These are phyloP conservation scores for Eupithecia dodoneata DNA, from an alignment of 2,888 invertebrate genomes.

Conservation along the genomic window DNA sequence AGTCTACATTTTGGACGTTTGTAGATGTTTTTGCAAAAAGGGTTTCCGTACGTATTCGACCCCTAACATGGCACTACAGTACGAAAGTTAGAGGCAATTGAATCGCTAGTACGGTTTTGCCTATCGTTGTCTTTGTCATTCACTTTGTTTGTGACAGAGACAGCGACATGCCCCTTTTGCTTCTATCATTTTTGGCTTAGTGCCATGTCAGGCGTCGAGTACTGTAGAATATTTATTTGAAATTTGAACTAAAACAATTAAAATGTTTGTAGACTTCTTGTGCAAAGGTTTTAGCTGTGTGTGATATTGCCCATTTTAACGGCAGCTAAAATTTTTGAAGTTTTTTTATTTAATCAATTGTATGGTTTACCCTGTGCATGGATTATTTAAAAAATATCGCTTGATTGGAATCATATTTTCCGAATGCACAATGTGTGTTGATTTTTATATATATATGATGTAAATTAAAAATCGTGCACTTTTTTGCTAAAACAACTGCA, in stretches of 20 bases:
- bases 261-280: neutral
- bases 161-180: slow-evolving; percentile 13
- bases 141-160: slow-evolving; percentile 5
- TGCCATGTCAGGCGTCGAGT: slow-evolving; percentile 2
- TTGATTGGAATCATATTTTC: neutral
- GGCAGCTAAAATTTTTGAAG: slow-evolving; percentile 10
- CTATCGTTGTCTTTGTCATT: slow-evolving; percentile 16
- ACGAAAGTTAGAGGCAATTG: slow-evolving; percentile 14
- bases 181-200: slow-evolving; percentile 10
- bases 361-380: slow-evolving; percentile 21
- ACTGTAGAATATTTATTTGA: neutral
- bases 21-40: slow-evolving; percentile 31
- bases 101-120: slow-evolving; percentile 17
- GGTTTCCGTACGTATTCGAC: slow-evolving; percentile 16
- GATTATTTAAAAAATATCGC: neutral
- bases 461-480: slow-evolving; percentile 5
- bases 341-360: slow-evolving; percentile 2
- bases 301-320: slow-evolving; percentile 30
- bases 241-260: neutral
- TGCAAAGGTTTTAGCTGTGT: slow-evolving; percentile 22
- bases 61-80: slow-evolving; percentile 5
- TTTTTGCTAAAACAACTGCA: slow-evolving; percentile 30
- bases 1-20: slow-evolving; percentile 27
- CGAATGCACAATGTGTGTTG: slow-evolving; percentile 25
- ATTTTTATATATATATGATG: slow-evolving; percentile 10